Conservation (phyloP, 2,797 vertebrate species). For the Alauda arvensis region DNA sequence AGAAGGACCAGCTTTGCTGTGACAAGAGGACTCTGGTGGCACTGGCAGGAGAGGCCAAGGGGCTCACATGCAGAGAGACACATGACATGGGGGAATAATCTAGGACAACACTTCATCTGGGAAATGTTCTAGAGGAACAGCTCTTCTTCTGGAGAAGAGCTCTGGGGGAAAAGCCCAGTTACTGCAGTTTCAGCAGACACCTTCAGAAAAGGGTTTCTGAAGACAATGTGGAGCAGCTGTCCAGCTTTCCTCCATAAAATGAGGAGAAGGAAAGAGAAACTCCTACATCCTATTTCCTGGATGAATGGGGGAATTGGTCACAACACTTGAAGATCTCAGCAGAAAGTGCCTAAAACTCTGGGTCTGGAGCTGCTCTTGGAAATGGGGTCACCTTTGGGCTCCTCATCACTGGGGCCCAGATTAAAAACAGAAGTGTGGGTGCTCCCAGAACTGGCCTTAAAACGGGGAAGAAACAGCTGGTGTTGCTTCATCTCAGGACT, state of each 20-base stretch:
- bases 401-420: background rate
- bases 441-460: background rate
- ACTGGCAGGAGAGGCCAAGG: background rate
- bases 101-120: background rate
- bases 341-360: background rate
- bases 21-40: background rate
- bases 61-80: background rate
- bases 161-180: background rate
- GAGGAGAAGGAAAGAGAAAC: background rate
- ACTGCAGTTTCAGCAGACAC: background rate
- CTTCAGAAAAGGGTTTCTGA: background rate
- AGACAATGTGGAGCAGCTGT: background rate
- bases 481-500: background rate
- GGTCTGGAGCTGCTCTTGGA: background rate
- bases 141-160: background rate
- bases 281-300: fast-evolving
- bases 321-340: background rate
- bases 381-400: background rate
- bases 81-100: background rate
- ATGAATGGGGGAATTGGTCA: background rate
- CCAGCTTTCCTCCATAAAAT: background rate
- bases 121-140: background rate
- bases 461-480: background rate
- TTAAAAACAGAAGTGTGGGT: background rate
- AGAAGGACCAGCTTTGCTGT: background rate